Conservation (phyloP, 2,888 invertebrate genomes). For the Atethmia centrago region DNA sequence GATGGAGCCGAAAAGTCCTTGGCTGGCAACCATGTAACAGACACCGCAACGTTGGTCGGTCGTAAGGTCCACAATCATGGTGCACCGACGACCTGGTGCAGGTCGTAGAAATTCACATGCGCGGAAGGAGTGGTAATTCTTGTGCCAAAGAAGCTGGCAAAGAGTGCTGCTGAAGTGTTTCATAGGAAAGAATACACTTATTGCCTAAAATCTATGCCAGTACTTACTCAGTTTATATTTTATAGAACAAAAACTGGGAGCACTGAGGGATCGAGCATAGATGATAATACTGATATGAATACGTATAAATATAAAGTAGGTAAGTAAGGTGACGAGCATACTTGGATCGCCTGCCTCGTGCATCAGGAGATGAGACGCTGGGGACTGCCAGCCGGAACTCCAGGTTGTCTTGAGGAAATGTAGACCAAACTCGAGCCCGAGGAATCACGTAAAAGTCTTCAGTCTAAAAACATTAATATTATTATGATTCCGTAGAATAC, state of each 20-base stretch:
- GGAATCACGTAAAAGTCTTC: constrained; percentile 54
- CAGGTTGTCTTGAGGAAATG: constrained; percentile 33
- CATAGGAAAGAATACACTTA: neutral
- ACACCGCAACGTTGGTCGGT: neutral
- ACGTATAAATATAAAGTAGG: neutral
- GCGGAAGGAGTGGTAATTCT: neutral
- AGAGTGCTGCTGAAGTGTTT: neutral
- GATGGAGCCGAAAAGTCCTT: neutral
- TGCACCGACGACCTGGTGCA: neutral
- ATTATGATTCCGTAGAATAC: neutral
- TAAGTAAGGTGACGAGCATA: neutral
- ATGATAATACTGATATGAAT: neutral
- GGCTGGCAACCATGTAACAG: neutral
- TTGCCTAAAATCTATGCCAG: neutral
- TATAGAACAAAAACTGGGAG: neutral
- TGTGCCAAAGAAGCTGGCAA: neutral
- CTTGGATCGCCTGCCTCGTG: constrained; percentile 17
- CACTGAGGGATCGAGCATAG: neutral
- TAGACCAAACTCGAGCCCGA: constrained; percentile 47
- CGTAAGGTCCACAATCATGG: neutral
- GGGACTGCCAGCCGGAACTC: constrained; percentile 53
- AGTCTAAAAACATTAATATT: constrained; percentile 37
- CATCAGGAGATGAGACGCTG: constrained; percentile 29
- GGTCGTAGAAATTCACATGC: neutral
- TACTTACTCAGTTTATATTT: neutral